Conservation (phyloP, 2,797 vertebrate genomes). For the Anniella stebbinsi region DNA sequence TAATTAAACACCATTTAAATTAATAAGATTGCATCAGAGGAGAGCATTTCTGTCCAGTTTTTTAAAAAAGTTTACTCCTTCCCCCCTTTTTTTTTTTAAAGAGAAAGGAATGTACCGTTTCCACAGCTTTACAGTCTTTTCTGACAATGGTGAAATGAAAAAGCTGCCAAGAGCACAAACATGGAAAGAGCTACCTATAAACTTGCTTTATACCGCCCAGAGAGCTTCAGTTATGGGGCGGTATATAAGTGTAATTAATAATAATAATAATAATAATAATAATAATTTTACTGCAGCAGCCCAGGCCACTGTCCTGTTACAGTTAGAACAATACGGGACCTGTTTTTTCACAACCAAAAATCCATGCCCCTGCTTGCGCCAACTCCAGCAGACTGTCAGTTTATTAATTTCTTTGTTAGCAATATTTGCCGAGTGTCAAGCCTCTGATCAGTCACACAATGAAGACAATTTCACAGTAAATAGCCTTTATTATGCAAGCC, state of each 20-base stretch:
- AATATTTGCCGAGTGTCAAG: too few species aligned
- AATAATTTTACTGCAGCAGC: neutral
- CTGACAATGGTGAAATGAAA: constrained; percentile 3
- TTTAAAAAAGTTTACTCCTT: neutral
- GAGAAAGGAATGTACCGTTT: constrained; percentile 23
- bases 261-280: too few species aligned
- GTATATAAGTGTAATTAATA: too few species aligned
- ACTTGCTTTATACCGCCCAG: too few species aligned
- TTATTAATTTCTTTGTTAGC: too few species aligned
- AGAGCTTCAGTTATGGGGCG: too few species aligned
- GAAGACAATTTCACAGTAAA: too few species aligned
- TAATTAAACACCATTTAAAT: constrained; percentile 44
- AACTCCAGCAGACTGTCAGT: neutral
- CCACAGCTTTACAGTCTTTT: neutral
- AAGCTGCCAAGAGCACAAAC: constrained; percentile 20
- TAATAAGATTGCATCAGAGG: neutral
- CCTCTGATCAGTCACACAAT: neutral
- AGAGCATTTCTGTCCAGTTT: constrained; percentile 16
- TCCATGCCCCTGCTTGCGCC: too few species aligned
- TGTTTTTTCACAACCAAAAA: neutral
- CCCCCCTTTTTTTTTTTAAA: neutral
- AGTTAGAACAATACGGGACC: neutral
- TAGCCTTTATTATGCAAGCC: too few species aligned
- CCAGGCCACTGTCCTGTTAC: neutral
- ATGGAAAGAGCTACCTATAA: neutral